Conservation (phyloP, 2,113 vertebrate genomes). For the Gadus macrocephalus region DNA sequence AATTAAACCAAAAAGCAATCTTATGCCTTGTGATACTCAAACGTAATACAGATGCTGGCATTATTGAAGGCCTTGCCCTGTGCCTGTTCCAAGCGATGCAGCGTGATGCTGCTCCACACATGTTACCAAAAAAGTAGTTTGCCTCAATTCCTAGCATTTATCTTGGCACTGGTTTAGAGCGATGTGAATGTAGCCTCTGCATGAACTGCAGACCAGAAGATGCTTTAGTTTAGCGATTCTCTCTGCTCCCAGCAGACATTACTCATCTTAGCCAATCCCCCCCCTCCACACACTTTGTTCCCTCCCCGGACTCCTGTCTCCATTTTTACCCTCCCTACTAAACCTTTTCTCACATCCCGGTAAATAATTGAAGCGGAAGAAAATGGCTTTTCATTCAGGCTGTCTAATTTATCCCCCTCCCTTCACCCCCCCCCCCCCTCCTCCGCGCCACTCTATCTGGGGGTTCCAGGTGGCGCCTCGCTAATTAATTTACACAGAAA, state of each 20-base stretch:
- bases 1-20: too few relatives aligned
- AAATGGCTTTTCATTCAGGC: not conserved
- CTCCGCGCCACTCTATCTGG: not conserved
- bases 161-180: too few relatives aligned
- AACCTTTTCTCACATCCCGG: not conserved
- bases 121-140: too few relatives aligned
- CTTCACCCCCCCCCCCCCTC: not conserved
- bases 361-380: conserved; percentile 14
- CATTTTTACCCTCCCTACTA: not conserved
- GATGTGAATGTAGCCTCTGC: too few relatives aligned
- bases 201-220: too few relatives aligned
- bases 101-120: too few relatives aligned
- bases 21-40: too few relatives aligned
- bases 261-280: not conserved
- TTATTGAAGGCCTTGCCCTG: too few relatives aligned
- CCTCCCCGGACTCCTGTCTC: not conserved
- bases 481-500: not conserved
- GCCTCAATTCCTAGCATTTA: too few relatives aligned
- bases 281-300: not conserved
- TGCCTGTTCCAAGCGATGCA: too few relatives aligned
- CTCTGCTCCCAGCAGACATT: not conserved
- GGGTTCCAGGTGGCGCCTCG: not conserved
- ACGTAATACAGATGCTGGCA: too few relatives aligned
- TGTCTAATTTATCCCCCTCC: not conserved
- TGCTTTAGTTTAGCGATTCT: too few relatives aligned